Percentiles rank a stretch among this genome's conserved stretches.
Evolutionary conservation across 2,797 vertebrate genomes (phyloP).

Genomic region (Epinephelus malabaricus): DNA sequence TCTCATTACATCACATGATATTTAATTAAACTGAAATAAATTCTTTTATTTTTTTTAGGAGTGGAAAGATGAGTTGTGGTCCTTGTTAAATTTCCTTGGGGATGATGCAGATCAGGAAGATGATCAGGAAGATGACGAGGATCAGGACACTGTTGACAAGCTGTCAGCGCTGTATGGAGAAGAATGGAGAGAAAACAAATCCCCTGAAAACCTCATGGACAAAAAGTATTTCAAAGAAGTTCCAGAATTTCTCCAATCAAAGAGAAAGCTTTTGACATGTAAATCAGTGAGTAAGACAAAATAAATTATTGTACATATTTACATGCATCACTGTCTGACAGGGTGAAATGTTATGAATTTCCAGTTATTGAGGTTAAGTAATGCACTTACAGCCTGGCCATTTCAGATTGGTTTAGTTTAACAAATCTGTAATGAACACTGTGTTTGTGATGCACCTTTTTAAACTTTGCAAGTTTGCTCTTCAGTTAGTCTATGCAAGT

Average conservation of each 20-base stretch:
- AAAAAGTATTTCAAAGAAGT: conserved; percentile 38
- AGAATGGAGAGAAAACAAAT: conserved; percentile 21
- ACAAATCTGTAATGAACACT: no score
- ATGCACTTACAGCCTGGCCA: no score
- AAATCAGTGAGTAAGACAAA: conserved; percentile 44
- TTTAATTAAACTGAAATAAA: not conserved
- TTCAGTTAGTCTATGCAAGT: no score
- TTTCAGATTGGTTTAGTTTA: no score
- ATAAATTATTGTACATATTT: no score
- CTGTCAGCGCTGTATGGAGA: conserved; percentile 61
- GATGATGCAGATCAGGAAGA: not conserved
- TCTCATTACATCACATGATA: not conserved
- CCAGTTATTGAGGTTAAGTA: no score
- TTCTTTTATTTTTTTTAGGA: conserved; percentile 50
- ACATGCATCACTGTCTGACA: no score
- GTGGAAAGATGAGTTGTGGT: conserved; percentile 57
- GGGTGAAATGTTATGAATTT: no score
- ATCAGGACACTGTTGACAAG: conserved; percentile 31
- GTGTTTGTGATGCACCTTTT: no score
- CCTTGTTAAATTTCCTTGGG: not conserved
- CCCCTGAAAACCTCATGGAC: conserved; percentile 29
- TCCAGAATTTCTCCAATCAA: conserved; percentile 16
- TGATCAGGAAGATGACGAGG: not conserved
- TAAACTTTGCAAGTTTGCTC: no score
- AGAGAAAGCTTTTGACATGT: conserved; percentile 28